Conservation (phyloP, 2,888 invertebrate species). For the Notocelia uddmanniana region DNA sequence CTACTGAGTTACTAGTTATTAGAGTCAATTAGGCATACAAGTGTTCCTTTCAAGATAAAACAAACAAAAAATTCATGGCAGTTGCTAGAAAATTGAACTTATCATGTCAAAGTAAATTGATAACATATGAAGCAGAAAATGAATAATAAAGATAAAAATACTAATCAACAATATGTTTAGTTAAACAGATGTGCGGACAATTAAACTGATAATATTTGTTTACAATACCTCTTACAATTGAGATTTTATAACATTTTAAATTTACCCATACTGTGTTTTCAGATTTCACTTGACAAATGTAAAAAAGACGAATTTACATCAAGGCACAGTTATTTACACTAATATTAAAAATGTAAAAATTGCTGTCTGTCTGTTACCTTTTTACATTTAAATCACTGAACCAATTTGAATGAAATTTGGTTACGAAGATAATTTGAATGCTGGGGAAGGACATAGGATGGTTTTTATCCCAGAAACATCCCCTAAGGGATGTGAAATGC, state of each 20-base stretch:
- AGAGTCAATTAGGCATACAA: slow-evolving; percentile 72
- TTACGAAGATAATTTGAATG: too few species aligned
- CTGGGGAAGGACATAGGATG: too few species aligned
- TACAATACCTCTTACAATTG: not conserved
- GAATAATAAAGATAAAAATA: slow-evolving; percentile 54
- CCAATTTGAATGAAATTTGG: too few species aligned
- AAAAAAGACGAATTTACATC: not conserved
- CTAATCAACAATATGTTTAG: slow-evolving; percentile 36
- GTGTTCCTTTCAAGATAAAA: slow-evolving; percentile 67
- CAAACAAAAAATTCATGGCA: slow-evolving; percentile 50
- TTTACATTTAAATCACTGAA: too few species aligned
- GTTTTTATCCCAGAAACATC: too few species aligned
- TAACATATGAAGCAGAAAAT: slow-evolving; percentile 50
- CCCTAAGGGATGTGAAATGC: too few species aligned
- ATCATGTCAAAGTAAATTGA: slow-evolving; percentile 53
- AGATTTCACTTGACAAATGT: too few species aligned
- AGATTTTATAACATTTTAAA: not conserved
- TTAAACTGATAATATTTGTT: slow-evolving; percentile 8
- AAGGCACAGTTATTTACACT: not conserved
- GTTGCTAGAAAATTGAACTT: slow-evolving; percentile 54
- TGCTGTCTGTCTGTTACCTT: too few species aligned
- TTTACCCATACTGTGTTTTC: too few species aligned
- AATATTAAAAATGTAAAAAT: too few species aligned
- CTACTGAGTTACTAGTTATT: slow-evolving; percentile 71
- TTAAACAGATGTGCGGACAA: slow-evolving; percentile 33